Evolutionary conservation across 2,797 vertebrate genomes (phyloP), one percentile per base, ranked within the genome.

Genomic region (Alosa sapidissima): DNA sequence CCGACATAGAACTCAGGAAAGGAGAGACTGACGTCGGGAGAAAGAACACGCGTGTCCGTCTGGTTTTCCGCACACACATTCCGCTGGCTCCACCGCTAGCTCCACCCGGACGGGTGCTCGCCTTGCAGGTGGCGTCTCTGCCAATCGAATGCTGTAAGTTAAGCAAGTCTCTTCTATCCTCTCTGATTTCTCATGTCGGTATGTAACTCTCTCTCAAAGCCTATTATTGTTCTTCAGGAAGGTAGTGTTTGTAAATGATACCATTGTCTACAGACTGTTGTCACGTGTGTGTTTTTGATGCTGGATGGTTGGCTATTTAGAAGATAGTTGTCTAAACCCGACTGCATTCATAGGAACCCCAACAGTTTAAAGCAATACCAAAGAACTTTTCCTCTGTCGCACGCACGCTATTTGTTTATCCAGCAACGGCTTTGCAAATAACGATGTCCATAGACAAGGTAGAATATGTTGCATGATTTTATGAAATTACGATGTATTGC

Each of bases 91-190:
- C 95, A 0, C 91, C 94, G 28, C 85, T 90, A 0, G 93, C 89
- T 8, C 90, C 92, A 0, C 90, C 94, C 1, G 96, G 97, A 9
- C 95, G 97, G 68, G 95, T 98, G 13, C 88, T 98, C 89, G 97
- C 97, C 0, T 92, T 98, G 88, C 97, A 98, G 93, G 94, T 94
- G 0, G 95, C 97, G 9, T 98, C 97, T 0, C 91, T 97, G 89
- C 97, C 97, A 89, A 98, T 98, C 3, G 97, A 98, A 90, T 98
- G 97, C 94, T 98, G 97, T 98, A 91, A 98, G 97, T 95, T 45
- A 3, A 28, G 62, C 62, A 9, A 68, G 62, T 33, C 28, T 68
- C 62, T 33, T 68, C 28, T 68, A 33, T 13, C 62, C 62, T 13
- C 10, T 68, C 11, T 33, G 62, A 33, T 68, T 11, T 33, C 10